Evolutionary conservation across 2,797 vertebrate genomes (phyloP), one percentile per base, ranked within the genome.

Genomic region (Diceros bicornis): DNA sequence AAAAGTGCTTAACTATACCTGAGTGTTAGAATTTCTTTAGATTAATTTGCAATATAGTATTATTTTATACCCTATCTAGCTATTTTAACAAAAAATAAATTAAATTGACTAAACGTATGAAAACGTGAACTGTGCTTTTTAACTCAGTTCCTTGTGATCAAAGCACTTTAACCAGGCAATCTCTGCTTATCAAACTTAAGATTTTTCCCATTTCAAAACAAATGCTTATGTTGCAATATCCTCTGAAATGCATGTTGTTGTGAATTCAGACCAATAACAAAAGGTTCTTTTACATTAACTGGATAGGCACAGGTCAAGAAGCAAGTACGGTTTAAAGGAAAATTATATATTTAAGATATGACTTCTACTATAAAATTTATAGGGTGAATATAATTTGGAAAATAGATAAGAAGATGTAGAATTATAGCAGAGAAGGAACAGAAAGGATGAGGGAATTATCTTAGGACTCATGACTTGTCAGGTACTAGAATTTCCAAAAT

Each of bases 121-220:
- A 82, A 92, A 88, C 61, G 1, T 75, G 18, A 17, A 32, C 6
- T n/a, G 1, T 77, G 21, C 20, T 62, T 88, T 81, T 57, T 82
- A 61, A 79, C 12, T 90, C 69, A 16, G 25, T 90, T 92, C 6
- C 4, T 32, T 77, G 47, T 90, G 8, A 47, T 18, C 4, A 7
- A 83, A 34, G 0, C 27, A 85, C 5, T 74, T 72, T 64, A 82
- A 64, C 8, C 18, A 52, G 57, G 3, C 3, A 64, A 72, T 25
- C 12, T 34, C 3, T 66, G 21, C n/a, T 90, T 59, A 77, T 62
- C 47, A 95, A 92, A 83, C 11, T 44, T 61, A 88, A 87, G 18
- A 52, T 85, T 93, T 97, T 97, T 52, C 4, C 18, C 2, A 52
- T 85, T 78, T 91, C 17, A 77, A 69, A 84, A 59, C 23, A 94